These are phyloP conservation scores for Nerophis lumbriciformis DNA, from an alignment of 2,113 vertebrate species.

Conservation along the genomic window DNA sequence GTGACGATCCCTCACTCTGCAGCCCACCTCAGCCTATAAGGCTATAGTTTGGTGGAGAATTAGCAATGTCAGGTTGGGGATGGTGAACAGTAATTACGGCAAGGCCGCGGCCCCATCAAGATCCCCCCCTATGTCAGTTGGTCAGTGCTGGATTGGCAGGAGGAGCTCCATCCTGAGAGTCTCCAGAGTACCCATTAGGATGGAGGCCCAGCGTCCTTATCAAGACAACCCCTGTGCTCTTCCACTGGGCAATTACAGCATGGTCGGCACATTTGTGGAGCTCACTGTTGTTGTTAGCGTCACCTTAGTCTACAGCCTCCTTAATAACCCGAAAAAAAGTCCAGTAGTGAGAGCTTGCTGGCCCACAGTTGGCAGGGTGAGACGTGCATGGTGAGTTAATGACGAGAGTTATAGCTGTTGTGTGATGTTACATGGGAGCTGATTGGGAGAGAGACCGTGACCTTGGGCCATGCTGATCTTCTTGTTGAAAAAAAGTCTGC, in stretches of 20 bases:
- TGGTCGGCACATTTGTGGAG: conserved; percentile 32
- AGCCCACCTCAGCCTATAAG: conserved; percentile 35
- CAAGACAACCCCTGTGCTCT: conserved; percentile 34
- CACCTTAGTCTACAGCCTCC: conserved; percentile 38
- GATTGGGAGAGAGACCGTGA: conserved; percentile 39
- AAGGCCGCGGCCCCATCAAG: conserved; percentile 18
- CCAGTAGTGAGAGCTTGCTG: conserved; percentile 16
- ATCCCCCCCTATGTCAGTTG: conserved; percentile 37
- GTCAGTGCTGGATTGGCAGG: conserved; percentile 37
- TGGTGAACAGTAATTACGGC: conserved; percentile 44
- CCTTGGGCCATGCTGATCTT: conserved; percentile 7
- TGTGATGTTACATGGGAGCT: conserved; percentile 43
- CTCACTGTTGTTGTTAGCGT: conserved; percentile 43
- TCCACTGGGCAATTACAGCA: conserved; percentile 29
- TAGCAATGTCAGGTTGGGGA: conserved; percentile 38
- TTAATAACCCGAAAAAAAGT: conserved; percentile 27
- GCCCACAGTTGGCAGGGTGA: conserved; percentile 23
- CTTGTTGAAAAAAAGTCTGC: conserved; percentile 25
- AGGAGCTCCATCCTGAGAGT: conserved; percentile 20
- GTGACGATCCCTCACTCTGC: conserved; percentile 22
- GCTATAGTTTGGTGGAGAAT: conserved; percentile 35
- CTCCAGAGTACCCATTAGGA: conserved; percentile 57
- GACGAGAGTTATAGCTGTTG: conserved; percentile 24
- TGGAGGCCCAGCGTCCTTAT: conserved; percentile 38
- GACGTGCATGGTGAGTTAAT: conserved; percentile 32